phyloP scores from a whole-genome alignment of 2,113 vertebrate genomes.

The Melierax canorus region DNA sequence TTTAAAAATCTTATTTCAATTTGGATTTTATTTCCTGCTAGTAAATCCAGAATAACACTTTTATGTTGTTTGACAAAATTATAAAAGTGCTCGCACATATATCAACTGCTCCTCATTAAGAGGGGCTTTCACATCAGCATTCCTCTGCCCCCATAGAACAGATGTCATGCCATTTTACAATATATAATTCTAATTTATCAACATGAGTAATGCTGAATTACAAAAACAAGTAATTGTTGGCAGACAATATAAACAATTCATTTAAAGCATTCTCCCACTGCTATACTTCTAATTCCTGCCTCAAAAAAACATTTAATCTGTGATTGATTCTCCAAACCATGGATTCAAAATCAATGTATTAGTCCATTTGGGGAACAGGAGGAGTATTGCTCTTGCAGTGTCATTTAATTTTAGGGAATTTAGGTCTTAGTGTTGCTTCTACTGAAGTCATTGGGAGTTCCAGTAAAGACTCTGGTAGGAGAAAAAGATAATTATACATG shows the following conservation, averaged over 20 bases:
- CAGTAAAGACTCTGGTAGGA: not conserved
- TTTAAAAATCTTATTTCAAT: conserved; percentile 34
- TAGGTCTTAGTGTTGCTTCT: not conserved
- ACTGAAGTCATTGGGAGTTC: not conserved
- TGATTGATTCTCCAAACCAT: not conserved
- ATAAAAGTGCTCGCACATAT: not conserved
- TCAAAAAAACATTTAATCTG: not conserved
- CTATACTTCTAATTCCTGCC: not conserved
- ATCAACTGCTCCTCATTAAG: not conserved
- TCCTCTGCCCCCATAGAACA: not conserved
- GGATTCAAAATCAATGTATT: not conserved
- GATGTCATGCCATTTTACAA: not conserved
- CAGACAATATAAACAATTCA: not conserved
- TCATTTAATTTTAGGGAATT: not conserved
- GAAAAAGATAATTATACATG: not conserved
- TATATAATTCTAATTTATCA: not conserved
- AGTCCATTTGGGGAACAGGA: not conserved
- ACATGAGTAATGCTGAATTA: not conserved
- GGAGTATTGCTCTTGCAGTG: not conserved
- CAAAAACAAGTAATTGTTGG: not conserved
- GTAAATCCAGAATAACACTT: conserved; percentile 36
- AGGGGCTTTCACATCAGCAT: not conserved
- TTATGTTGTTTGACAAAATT: conserved; percentile 6
- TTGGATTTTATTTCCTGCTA: conserved; percentile 5
- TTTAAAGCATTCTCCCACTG: not conserved